Evolutionary conservation across 2,888 invertebrate genomes (phyloP).

Genomic region (Lasioglossum malachurum): DNA sequence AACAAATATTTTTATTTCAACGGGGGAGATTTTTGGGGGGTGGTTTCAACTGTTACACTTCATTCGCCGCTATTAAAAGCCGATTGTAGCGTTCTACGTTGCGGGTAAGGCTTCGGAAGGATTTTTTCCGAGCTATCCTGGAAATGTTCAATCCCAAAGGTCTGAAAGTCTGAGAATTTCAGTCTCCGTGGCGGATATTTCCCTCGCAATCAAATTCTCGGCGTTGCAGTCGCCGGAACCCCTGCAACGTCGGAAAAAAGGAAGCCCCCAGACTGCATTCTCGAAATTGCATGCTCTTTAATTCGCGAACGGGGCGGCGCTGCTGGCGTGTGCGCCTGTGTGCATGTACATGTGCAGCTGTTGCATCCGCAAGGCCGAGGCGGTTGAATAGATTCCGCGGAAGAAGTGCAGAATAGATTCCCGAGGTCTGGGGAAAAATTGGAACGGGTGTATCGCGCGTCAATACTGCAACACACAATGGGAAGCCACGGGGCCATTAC

Average conservation of each 20-base stretch:
- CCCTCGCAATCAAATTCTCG: constrained; percentile 2
- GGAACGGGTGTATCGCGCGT: constrained; percentile 1
- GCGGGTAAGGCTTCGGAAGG: neutral
- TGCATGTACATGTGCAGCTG: neutral
- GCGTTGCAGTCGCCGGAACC: neutral
- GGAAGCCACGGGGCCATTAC: constrained; percentile 1
- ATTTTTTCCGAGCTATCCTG: neutral
- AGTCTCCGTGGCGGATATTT: neutral
- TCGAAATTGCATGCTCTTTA: constrained; percentile 19
- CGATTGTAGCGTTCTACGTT: neutral
- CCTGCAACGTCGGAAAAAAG: neutral
- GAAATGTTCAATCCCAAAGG: neutral
- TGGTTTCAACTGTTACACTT: neutral
- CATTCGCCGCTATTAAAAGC: neutral
- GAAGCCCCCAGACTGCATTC: neutral
- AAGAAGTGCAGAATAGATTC: neutral
- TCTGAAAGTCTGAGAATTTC: neutral
- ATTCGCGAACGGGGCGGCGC: neutral
- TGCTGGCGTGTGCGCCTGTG: neutral
- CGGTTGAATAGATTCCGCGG: constrained; percentile 15
- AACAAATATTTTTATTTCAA: neutral
- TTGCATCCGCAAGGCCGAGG: neutral
- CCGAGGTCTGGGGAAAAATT: constrained; percentile 13
- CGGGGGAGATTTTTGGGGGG: too few species aligned
- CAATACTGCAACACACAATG: neutral